These are phyloP conservation scores for Leguminivora glycinivorella DNA, from an alignment of 1,140 invertebrate genomes.

Conservation along the genomic window DNA sequence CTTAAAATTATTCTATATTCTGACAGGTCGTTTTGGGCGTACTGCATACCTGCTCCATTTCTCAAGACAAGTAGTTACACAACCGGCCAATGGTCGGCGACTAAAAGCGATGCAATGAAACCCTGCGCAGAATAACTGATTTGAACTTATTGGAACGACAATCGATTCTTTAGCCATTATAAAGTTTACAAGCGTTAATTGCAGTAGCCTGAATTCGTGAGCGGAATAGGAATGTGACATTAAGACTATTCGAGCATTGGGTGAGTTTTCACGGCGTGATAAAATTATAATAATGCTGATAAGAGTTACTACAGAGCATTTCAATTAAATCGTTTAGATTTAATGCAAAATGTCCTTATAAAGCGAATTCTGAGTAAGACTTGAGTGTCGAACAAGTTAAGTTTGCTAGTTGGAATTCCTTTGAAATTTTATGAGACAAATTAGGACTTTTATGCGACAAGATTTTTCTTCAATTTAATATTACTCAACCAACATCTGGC, in stretches of 20 bases:
- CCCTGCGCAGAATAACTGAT: slow-evolving; percentile 50
- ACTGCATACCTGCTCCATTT: slow-evolving; percentile 61
- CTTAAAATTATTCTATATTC: slow-evolving; percentile 5
- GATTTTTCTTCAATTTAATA: background rate
- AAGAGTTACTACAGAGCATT: slow-evolving; percentile 14
- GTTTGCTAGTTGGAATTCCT: background rate
- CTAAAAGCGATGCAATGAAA: slow-evolving; percentile 53
- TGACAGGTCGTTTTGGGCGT: slow-evolving; percentile 36
- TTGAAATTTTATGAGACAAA: background rate
- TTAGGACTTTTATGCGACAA: background rate
- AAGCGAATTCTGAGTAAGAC: background rate
- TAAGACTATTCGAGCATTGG: slow-evolving; percentile 1
- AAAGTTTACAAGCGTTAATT: slow-evolving; percentile 28
- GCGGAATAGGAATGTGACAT: slow-evolving; percentile 20
- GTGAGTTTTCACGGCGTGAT: slow-evolving; percentile 9
- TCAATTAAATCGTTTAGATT: background rate
- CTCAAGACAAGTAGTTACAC: slow-evolving; percentile 51
- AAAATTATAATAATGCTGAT: slow-evolving; percentile 14
- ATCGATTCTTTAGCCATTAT: slow-evolving; percentile 27
- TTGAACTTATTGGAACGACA: slow-evolving; percentile 47
- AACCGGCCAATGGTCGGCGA: slow-evolving; percentile 57
- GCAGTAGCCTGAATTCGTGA: slow-evolving; percentile 26
- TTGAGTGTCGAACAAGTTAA: background rate
- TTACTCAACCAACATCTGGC: background rate
- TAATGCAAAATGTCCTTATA: background rate